These are phyloP conservation scores for Geopemphigus sp. DNA, from an alignment of 1,140 invertebrate species.

Conservation along the genomic window DNA sequence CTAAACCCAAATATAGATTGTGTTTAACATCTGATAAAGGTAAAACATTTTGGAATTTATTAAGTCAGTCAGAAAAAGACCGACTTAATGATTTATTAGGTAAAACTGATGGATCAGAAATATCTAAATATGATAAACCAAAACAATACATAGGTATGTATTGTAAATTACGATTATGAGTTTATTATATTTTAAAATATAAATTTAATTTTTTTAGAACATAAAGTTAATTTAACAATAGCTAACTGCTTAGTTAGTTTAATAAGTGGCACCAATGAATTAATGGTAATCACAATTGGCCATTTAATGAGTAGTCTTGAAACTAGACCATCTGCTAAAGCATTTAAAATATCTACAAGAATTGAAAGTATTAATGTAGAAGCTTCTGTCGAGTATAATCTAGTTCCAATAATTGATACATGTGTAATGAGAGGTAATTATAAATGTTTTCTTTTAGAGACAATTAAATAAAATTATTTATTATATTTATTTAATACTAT, in stretches of 20 bases:
- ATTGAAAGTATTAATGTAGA: conserved; percentile 78
- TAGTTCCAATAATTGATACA: conserved; percentile 64
- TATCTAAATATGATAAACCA: conserved; percentile 57
- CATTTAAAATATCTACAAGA: conserved; percentile 70
- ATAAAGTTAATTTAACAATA: conserved; percentile 76
- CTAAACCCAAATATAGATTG: conserved; percentile 51
- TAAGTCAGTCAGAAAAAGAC: conserved; percentile 67
- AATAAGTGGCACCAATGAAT: conserved; percentile 69
- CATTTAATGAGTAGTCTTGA: conserved; percentile 72
- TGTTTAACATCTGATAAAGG: conserved; percentile 57
- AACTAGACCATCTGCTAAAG: conserved; percentile 67
- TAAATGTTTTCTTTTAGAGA: not conserved
- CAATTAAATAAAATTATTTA: not conserved
- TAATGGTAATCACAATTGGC: conserved; percentile 70
- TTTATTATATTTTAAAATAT: not conserved
- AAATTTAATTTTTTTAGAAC: conserved; percentile 61
- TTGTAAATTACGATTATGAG: no score
- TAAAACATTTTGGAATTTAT: conserved; percentile 63
- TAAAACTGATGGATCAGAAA: conserved; percentile 57
- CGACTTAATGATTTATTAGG: conserved; percentile 65
- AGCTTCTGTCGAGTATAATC: conserved; percentile 69
- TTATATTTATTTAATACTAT: not conserved
- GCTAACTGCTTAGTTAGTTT: conserved; percentile 72
- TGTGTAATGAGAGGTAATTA: conserved; percentile 34
- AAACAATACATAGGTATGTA: conserved; percentile 61